A percentile compares a stretch with the other conserved stretches of the same genome.
These are phyloP conservation scores for Amniataba percoides DNA, from an alignment of 2,797 vertebrate species.

Conservation along the genomic window DNA sequence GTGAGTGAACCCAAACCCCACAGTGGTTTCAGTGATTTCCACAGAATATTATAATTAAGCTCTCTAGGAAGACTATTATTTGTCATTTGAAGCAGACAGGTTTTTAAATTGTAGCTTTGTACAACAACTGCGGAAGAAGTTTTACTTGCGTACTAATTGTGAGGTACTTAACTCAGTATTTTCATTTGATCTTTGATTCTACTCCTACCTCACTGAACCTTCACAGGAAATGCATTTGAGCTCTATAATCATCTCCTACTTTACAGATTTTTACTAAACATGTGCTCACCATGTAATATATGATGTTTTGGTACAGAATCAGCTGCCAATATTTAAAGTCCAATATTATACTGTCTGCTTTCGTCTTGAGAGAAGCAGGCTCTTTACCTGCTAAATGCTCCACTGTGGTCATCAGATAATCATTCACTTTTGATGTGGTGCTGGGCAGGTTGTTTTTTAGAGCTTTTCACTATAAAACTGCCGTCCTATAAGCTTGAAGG, in stretches of 20 bases:
- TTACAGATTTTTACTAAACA: not conserved
- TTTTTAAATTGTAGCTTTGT: not conserved
- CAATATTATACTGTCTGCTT: not conserved
- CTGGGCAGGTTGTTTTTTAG: not conserved
- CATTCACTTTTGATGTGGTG: too few species aligned
- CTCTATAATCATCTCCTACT: not conserved
- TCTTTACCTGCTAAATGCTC: not conserved
- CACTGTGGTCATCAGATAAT: too few species aligned
- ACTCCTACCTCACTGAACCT: not conserved
- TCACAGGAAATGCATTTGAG: not conserved
- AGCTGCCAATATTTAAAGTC: too few species aligned
- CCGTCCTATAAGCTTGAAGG: not conserved
- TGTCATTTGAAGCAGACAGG: not conserved
- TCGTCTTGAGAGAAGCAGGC: not conserved
- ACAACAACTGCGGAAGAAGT: not conserved
- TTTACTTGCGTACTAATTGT: not conserved
- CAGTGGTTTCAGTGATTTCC: not conserved
- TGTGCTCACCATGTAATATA: too few species aligned
- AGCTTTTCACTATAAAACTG: not conserved
- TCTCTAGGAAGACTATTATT: not conserved
- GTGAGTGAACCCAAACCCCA: not conserved
- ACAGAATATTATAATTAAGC: constrained; percentile 6
- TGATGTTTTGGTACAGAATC: too few species aligned
- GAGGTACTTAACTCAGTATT: not conserved
- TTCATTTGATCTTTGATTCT: not conserved